Evolutionary conservation across 2,888 invertebrate genomes (phyloP), one percentile per base, ranked within the genome.

Genomic region (Ectemnius continuus): DNA sequence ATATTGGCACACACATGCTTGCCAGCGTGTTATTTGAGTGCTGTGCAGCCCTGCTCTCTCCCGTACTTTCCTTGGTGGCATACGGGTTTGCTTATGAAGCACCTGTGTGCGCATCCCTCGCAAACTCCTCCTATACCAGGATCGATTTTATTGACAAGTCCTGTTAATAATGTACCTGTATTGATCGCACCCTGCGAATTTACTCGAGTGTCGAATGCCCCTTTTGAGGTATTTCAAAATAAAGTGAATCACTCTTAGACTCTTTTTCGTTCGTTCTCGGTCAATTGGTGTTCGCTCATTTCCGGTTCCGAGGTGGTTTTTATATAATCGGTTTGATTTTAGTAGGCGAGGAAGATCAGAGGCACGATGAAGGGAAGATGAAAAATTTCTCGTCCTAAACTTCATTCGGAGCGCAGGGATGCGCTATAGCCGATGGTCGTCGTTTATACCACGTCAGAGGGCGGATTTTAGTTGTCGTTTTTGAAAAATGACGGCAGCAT

Each of bases 151-250:
- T 52, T 52, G 16, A 13, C n/a, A 16, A 52, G 52, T 52, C 52
- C 52, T 52, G 52, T 52, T 52, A 16, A 52, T 52, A 52, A 52
- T 52, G 52, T 52, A 52, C 8, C 52, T 4, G n/a, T 52, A 52
- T 52, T 52, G 52, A 52, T 16, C 11, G 8, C 36, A 36, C 8
- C 36, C 8, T 36, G 36, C 4, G 36, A 6, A 36, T 36, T 36
- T 36, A 36, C 8, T 36, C 2, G 36, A 36, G 36, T 11, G 36
- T 6, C 11, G 36, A 2, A 2, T 11, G 36, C 8, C 36, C 8
- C 36, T 36, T 36, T 36, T 36, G 36, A 36, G 36, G 8, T 11
- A 36, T 36, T 36, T 36, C 6, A 0, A 4, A 36, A 11, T 11
- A 6, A 36, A 6, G 36, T 11, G 36, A 36, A 36, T 36, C 36